These are phyloP conservation scores for Vireo altiloquus DNA, from an alignment of 2,113 vertebrate species.

Conservation along the genomic window DNA sequence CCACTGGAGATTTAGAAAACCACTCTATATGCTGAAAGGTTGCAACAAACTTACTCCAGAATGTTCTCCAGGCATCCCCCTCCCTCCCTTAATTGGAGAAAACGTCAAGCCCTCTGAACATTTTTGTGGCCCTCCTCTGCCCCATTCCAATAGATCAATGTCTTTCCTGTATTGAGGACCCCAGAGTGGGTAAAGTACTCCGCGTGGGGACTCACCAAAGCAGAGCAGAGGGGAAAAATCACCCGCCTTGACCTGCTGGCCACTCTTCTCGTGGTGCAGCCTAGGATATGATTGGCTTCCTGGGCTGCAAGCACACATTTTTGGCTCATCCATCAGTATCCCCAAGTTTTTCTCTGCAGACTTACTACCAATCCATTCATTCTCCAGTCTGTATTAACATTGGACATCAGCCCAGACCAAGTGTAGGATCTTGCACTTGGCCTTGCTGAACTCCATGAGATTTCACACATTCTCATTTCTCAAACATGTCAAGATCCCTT, in stretches of 20 bases:
- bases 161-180: background rate
- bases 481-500: background rate
- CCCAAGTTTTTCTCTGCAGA: background rate
- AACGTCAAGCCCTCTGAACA: background rate
- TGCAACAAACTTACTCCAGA: background rate
- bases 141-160: background rate
- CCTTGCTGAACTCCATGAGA: background rate
- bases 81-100: background rate
- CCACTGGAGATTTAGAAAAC: background rate
- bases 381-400: background rate
- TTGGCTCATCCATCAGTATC: background rate
- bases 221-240: background rate
- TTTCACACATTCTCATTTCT: background rate
- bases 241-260: background rate
- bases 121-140: background rate
- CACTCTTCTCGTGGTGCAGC: background rate
- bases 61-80: background rate
- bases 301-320: background rate
- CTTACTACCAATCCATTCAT: background rate
- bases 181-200: background rate
- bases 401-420: background rate
- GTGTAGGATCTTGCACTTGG: background rate
- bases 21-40: background rate
- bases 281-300: fast-evolving
- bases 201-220: background rate